Evolutionary conservation across 2,797 vertebrate species (phyloP), one percentile per base, ranked within the genome.

Genomic region (Danio aesculapii): DNA sequence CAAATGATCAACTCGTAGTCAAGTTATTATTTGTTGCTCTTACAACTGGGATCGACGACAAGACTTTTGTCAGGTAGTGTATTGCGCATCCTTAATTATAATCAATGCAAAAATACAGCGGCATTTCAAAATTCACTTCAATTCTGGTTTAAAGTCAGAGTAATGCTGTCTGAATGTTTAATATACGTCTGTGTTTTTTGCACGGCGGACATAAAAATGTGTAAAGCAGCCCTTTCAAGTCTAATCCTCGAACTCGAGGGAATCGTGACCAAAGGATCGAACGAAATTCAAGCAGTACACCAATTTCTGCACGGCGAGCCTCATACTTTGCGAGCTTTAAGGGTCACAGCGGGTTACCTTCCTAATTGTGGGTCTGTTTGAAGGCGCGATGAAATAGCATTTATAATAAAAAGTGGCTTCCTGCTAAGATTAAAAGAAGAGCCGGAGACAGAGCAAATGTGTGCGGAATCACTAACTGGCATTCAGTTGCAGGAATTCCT

Each of bases 401-500:
- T 39, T 41, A 49, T 64, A 39, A 78, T 78, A 61, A 61, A 30
- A 57, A 69, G 41, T 64, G 41, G 21, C 44, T 13, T 57, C 75
- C 50, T 39, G 75, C 64, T 77, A 59, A 50, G 53, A 69, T 69
- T 69, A 61, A 49, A 61, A 50, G 76, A 43, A 58, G 6, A 47
- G 2, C 21, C 3, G 4, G 11, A 21, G 4, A 46, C 10, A 5
- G 21, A 39, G 14, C 14, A 30, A 49, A 50, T 41, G 19, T 30
- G 44, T 61, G 47, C 55, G 49, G 57, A 75, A 75, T 75, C 49
- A 62, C 17, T 62, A 50, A 62, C 61, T n/a, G 14, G 14, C 46
- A 50, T 75, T 59, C 30, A 47, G 43, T 47, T 47, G 17, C 70
- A 8, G 17, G 43, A 5, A 53, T 19, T 64, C 30, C 12, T 76